These are phyloP conservation scores for Lagorchestes hirsutus DNA, from an alignment of 2,797 vertebrate genomes.

Conservation along the genomic window DNA sequence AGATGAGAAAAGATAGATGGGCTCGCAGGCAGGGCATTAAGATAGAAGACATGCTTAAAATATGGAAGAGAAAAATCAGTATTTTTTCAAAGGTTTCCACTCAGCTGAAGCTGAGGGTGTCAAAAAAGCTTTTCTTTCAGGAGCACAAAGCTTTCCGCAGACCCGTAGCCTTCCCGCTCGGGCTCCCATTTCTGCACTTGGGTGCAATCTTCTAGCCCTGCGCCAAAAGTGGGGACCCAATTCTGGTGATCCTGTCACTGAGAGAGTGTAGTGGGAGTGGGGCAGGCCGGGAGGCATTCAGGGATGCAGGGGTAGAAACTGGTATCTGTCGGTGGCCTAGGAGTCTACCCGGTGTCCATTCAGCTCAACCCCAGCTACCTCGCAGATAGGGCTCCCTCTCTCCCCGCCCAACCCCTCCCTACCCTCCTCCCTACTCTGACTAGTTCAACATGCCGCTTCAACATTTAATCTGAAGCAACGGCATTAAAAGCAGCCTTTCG, in stretches of 20 bases:
- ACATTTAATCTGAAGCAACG: neutral
- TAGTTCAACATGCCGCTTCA: neutral
- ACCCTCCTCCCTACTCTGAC: neutral
- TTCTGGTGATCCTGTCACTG: neutral
- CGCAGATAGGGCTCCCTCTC: rapidly evolving
- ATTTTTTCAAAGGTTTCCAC: neutral
- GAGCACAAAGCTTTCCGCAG: neutral
- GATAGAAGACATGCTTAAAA: neutral
- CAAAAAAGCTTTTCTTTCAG: neutral
- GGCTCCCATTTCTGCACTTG: neutral
- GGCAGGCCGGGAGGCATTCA: neutral
- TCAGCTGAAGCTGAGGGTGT: neutral
- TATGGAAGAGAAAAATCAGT: neutral
- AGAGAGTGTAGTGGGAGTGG: neutral
- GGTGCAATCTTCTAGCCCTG: neutral
- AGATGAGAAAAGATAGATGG: neutral
- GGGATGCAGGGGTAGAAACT: neutral
- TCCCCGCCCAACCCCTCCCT: neutral
- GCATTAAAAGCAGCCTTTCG: neutral
- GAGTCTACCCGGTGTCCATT: neutral
- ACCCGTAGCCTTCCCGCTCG: neutral
- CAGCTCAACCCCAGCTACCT: neutral
- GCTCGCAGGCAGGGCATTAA: neutral
- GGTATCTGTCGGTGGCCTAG: neutral
- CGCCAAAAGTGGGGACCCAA: neutral